phyloP scores from a whole-genome alignment of 2,797 vertebrate species.

The Danio aesculapii region DNA sequence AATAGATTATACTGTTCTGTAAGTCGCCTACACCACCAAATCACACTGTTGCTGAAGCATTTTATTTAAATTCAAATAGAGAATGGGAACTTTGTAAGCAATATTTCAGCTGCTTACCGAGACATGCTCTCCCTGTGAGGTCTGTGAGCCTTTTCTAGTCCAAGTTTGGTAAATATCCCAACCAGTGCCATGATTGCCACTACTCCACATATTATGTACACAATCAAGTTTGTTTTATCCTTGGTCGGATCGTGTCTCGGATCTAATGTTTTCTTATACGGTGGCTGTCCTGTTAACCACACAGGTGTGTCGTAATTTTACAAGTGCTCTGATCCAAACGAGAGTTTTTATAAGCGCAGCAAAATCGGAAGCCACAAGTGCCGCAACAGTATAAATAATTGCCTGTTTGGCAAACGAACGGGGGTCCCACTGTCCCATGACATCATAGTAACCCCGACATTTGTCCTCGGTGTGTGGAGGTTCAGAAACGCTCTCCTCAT shows the following conservation, averaged over 20 bases:
- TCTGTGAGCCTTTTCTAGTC: conserved; percentile 94
- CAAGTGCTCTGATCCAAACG: conserved; percentile 94
- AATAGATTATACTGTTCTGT: not conserved
- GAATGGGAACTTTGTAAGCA: not conserved
- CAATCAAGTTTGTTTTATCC: conserved; percentile 98
- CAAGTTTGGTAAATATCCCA: conserved; percentile 98
- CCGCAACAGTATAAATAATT: conserved; percentile 97
- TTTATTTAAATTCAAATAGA: not conserved
- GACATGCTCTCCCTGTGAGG: conserved; percentile 97
- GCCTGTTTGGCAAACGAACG: conserved; percentile 94
- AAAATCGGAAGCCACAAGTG: conserved; percentile 99
- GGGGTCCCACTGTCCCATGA: conserved; percentile 99
- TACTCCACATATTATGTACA: conserved; percentile 98
- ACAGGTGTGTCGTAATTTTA: conserved; percentile 94
- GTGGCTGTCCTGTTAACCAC: conserved; percentile 92
- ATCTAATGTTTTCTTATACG: conserved; percentile 87
- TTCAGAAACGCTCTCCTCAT: conserved; percentile 86
- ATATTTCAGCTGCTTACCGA: conserved; percentile 80
- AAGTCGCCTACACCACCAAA: not conserved
- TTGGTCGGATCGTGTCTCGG: conserved; percentile 90
- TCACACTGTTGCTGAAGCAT: not conserved
- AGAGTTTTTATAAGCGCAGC: conserved; percentile 92
- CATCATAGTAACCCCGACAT: conserved; percentile 96
- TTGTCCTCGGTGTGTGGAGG: conserved; percentile 89
- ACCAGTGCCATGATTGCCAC: conserved; percentile 98